Percentiles rank a stretch among this genome's conserved stretches.
Evolutionary conservation across 2,888 invertebrate genomes (phyloP).

Genomic region (Cybosia mesomella): DNA sequence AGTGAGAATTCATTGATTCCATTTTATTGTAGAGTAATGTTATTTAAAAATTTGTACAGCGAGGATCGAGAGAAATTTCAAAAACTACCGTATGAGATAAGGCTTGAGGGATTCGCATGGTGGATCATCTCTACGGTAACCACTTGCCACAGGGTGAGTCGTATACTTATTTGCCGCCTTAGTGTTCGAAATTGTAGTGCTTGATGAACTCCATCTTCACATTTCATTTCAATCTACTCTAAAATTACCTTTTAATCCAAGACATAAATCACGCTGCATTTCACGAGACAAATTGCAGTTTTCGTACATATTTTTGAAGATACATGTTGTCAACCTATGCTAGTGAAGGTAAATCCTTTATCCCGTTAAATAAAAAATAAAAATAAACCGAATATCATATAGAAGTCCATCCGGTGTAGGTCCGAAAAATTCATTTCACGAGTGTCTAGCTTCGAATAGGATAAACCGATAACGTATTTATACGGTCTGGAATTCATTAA

Average conservation of each 20-base stretch:
- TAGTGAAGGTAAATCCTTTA: background rate
- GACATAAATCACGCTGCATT: no score
- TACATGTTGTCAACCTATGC: background rate
- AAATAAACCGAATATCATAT: background rate
- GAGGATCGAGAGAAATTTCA: no score
- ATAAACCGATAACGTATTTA: slow-evolving; percentile 61
- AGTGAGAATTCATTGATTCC: slow-evolving; percentile 9
- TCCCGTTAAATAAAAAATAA: background rate
- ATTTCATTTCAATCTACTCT: background rate
- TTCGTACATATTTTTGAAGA: background rate
- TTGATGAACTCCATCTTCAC: background rate
- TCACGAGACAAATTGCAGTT: background rate
- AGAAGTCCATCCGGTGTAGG: slow-evolving; percentile 23
- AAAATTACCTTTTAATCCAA: background rate
- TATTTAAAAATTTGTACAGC: background rate
- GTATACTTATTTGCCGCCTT: background rate
- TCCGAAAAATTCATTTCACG: slow-evolving; percentile 35
- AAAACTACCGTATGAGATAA: no score
- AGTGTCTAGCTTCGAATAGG: slow-evolving; percentile 49
- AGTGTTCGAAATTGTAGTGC: background rate
- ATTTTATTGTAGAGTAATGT: slow-evolving; percentile 6
- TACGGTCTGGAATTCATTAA: slow-evolving; percentile 71
- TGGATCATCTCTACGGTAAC: background rate
- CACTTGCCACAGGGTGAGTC: background rate
- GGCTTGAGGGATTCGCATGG: no score